These are phyloP conservation scores for Drosophila sechellia DNA, from an alignment of 1,140 invertebrate species.

Conservation along the genomic window DNA sequence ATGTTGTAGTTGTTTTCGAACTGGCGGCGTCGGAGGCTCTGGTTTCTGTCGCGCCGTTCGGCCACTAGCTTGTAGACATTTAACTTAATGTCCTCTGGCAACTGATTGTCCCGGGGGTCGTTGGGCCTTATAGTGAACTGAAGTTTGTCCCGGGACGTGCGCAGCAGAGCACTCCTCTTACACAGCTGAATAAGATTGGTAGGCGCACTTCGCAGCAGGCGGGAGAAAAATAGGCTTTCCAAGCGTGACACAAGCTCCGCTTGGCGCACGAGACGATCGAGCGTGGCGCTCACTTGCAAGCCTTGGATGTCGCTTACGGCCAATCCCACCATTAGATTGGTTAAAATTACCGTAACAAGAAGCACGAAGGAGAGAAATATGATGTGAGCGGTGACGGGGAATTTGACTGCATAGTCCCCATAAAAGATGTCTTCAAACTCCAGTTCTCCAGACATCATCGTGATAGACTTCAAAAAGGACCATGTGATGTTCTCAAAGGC, in stretches of 20 bases:
- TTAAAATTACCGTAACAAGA: conserved; percentile 93
- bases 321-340: conserved; percentile 93
- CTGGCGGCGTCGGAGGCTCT: conserved; percentile 85
- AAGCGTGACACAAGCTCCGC: conserved; percentile 92
- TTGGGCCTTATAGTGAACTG: conserved; percentile 90
- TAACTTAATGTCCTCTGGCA: conserved; percentile 90
- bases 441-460: conserved; percentile 95
- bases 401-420: conserved; percentile 85
- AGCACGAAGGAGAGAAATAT: conserved; percentile 92
- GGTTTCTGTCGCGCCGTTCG: conserved; percentile 87
- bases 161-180: conserved; percentile 89
- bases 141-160: conserved; percentile 89
- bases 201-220: conserved; percentile 88
- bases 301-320: conserved; percentile 94
- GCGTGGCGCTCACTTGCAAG: conserved; percentile 91
- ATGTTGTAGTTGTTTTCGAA: conserved; percentile 85
- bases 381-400: conserved; percentile 90
- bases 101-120: conserved; percentile 90
- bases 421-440: conserved; percentile 94
- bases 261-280: conserved; percentile 91
- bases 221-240: conserved; percentile 92
- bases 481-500: conserved; percentile 87
- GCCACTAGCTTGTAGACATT: conserved; percentile 90
- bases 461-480: conserved; percentile 91
- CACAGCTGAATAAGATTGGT: conserved; percentile 87